Base-by-base conservation (phyloP, 2,797 vertebrate species). In the Gallinago nigripennis region DNA sequence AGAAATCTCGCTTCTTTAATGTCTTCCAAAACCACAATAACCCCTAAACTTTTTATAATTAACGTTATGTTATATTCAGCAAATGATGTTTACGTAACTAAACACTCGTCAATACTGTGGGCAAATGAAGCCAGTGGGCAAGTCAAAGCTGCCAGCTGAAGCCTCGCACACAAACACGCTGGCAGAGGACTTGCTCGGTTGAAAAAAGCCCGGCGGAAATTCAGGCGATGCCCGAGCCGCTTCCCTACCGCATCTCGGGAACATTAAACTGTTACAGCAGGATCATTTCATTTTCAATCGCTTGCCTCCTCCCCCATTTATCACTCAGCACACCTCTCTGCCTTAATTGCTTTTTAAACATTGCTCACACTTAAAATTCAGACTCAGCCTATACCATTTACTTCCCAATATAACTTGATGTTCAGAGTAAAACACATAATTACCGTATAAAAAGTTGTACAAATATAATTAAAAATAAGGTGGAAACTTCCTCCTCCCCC, bases 341-440 rank as follows among this genome's bases (percentile, higher is more conserved):
- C 0, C 15, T 68, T 96, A 95, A 96, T 54, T 96, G 91, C 70
- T 93, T 94, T 94, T 87, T 93, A 95, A 96, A 90, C 48, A 88
- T 7, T 63, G 80, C 83, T 96, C 80, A 82, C 57, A 48, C 57
- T 95, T 96, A 93, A 93, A 90, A 96, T 95, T 90, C 93, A 95
- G 75, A 53, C 53, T 93, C 91, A 82, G 88, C 45, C 73, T 82
- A 65, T 85, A 80, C 48, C 60, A 82, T 88, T 93, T 93, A 94
- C 77, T 85, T 93, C 46, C 86, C 75, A 86, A 58, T 71, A 30
- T 65, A 94, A 82, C 91, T 57, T 46, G 31, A 90, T 87, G 77
- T 71, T 94, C 80, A 50, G 37, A 94, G 73, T 76, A 82, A 94
- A 95, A 80, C 83, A 94, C 35, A 0, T 84, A 88, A 94, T 95